phyloP scores from a whole-genome alignment of 2,888 invertebrate genomes.

The Frankliniella intonsa region DNA sequence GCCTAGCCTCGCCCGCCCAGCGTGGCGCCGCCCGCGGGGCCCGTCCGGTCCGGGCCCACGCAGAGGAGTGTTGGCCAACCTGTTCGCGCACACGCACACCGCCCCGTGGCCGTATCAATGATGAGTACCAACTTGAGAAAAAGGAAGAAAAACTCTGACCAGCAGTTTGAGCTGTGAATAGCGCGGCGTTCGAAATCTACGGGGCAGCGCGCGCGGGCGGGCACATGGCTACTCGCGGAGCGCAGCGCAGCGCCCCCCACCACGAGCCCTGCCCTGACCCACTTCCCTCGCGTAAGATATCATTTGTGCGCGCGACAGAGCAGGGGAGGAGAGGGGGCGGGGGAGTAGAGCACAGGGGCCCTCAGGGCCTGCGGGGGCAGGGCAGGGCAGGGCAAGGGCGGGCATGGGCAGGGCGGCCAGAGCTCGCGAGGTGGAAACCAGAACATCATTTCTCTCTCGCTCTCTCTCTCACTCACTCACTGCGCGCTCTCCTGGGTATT shows the following conservation, averaged over 20 bases:
- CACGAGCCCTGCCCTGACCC: not conserved
- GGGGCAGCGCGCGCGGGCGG: too few species aligned
- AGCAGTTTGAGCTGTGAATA: too few species aligned
- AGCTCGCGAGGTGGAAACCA: not conserved
- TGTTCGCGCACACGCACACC: too few species aligned
- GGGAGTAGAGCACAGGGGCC: not conserved
- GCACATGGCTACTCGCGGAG: too few species aligned
- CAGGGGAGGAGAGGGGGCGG: not conserved
- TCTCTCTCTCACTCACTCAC: not conserved
- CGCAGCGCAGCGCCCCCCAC: too few species aligned
- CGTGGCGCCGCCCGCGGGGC: not conserved
- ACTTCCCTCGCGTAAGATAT: constrained; percentile 24
- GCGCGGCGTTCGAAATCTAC: too few species aligned
- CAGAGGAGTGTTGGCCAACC: too few species aligned
- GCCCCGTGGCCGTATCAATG: too few species aligned
- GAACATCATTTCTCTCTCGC: not conserved
- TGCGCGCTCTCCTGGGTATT: too few species aligned
- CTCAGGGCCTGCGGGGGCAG: not conserved
- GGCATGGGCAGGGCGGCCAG: not conserved
- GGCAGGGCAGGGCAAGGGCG: not conserved
- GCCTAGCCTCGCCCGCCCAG: not conserved
- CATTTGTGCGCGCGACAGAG: not conserved
- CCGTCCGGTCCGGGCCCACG: too few species aligned
- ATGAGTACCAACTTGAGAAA: too few species aligned
- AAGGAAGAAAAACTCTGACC: too few species aligned